Conservation (phyloP, 2,888 invertebrate genomes). For the Tuta absoluta region DNA sequence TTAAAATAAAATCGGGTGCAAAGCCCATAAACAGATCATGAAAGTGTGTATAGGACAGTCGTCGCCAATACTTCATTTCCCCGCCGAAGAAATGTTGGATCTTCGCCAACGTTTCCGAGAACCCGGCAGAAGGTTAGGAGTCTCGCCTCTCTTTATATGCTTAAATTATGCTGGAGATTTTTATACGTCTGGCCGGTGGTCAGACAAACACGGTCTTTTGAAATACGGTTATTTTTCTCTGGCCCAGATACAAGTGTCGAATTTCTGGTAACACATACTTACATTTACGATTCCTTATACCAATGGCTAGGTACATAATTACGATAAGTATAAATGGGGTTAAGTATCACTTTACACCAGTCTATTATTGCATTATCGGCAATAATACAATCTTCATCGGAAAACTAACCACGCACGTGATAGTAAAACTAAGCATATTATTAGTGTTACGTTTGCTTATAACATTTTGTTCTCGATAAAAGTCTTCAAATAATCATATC, state of each 20-base stretch:
- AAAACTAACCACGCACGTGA: neutral
- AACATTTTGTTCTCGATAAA: too few species aligned
- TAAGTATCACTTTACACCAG: neutral
- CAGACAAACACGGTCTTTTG: conserved; percentile 32
- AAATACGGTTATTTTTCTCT: conserved; percentile 20
- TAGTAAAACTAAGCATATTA: neutral
- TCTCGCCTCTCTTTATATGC: conserved; percentile 77
- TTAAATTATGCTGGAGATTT: conserved; percentile 74
- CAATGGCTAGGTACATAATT: neutral
- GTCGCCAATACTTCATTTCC: conserved; percentile 74
- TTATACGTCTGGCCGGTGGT: conserved; percentile 46
- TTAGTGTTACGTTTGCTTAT: neutral
- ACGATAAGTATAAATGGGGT: neutral
- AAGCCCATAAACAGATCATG: conserved; percentile 73
- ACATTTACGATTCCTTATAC: neutral
- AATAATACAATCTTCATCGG: conserved; percentile 2
- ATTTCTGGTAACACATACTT: conserved; percentile 13
- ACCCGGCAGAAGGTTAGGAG: conserved; percentile 77
- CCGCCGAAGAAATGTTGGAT: conserved; percentile 68
- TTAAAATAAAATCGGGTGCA: conserved; percentile 61
- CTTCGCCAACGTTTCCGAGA: conserved; percentile 75
- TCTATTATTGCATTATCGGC: conserved; percentile 6
- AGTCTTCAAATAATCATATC: too few species aligned
- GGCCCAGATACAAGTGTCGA: conserved; percentile 9
- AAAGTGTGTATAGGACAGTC: conserved; percentile 64